Percentiles rank a stretch among this genome's conserved stretches.
Evolutionary conservation across 1,140 invertebrate genomes (phyloP).

Genomic region (Macrostomum lignano): DNA sequence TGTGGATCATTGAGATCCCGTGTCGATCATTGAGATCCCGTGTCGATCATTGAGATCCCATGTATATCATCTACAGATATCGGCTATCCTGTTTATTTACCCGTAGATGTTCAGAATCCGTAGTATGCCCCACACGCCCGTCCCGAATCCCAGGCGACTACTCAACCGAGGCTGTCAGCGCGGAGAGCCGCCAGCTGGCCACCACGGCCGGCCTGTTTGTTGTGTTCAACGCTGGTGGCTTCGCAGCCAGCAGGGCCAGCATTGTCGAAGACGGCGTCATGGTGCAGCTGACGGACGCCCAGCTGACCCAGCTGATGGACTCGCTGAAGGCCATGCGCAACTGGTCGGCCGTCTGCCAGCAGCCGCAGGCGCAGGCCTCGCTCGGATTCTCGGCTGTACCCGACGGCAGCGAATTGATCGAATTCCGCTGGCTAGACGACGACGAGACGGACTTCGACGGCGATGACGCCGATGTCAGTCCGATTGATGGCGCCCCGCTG

Average conservation of each 20-base stretch:
- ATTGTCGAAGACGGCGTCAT: conserved; percentile 66
- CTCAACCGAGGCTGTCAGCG: conserved; percentile 1
- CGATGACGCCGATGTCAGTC: too few species aligned
- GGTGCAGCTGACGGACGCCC: conserved; percentile 51
- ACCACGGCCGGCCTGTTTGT: conserved; percentile 65
- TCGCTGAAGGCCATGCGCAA: conserved; percentile 47
- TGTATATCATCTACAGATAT: too few species aligned
- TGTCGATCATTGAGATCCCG: too few species aligned
- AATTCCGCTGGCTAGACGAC: too few species aligned
- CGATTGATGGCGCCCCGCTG: too few species aligned
- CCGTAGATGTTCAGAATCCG: neutral
- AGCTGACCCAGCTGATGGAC: conserved; percentile 44
- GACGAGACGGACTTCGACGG: too few species aligned
- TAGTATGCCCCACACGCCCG: neutral
- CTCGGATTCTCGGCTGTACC: neutral
- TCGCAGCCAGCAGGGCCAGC: conserved; percentile 50
- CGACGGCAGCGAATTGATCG: conserved; percentile 3
- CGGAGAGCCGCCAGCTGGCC: conserved; percentile 11
- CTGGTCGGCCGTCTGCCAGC: conserved; percentile 39
- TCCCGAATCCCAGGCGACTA: neutral
- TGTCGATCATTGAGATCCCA: too few species aligned
- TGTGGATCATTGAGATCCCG: too few species aligned
- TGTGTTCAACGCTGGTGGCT: conserved; percentile 56
- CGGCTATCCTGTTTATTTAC: too few species aligned
- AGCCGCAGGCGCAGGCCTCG: conserved; percentile 29